Evolutionary conservation across 2,888 invertebrate genomes (phyloP), one percentile per base, ranked within the genome.

Genomic region (Diaperis boleti): DNA sequence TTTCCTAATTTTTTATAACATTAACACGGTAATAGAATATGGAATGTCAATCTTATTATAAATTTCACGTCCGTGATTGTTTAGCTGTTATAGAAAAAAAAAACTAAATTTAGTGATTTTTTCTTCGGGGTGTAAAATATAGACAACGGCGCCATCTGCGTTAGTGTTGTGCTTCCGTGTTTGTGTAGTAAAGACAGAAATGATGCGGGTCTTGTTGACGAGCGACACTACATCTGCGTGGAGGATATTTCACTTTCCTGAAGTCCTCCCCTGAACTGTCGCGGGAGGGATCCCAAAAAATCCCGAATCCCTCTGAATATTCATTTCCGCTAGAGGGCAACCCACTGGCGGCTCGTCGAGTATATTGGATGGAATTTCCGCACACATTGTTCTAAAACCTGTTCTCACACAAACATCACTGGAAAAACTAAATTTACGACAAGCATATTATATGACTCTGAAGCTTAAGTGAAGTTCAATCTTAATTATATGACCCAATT

Each of bases 181-280:
- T 62, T 57, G 50, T 42, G 7, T 20, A 41, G 62, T 50, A 57
- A 62, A 62, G 50, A 57, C 44, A 8, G 56, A 47, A 57, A 57
- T 50, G 54, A 61, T 52, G 50, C 39, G 62, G 42, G 50, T 52
- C 44, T 44, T 45, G 50, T 60, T 50, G 59, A 29, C 47, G 37
- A 45, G 45, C 44, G 45, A 56, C 56, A 44, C 47, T 47, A 29
- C 54, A 54, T 42, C 52, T 39, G 52, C 22, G 39, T 37, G 17
- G 13, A n/a, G 44, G 15, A 56, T 45, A 39, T 56, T 45, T 45
- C 45, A 44, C 35, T 45, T 45, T 45, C 22, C 22, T 2, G 31
- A 41, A 55, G 18, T 49, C 17, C 20, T 33, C 20, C 10, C 31
- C 33, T 33, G 8, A 49, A 33, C 33, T 45, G 29, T 29, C 45